Conservation (phyloP, 2,888 invertebrate species). For the Parnassius smintheus region DNA sequence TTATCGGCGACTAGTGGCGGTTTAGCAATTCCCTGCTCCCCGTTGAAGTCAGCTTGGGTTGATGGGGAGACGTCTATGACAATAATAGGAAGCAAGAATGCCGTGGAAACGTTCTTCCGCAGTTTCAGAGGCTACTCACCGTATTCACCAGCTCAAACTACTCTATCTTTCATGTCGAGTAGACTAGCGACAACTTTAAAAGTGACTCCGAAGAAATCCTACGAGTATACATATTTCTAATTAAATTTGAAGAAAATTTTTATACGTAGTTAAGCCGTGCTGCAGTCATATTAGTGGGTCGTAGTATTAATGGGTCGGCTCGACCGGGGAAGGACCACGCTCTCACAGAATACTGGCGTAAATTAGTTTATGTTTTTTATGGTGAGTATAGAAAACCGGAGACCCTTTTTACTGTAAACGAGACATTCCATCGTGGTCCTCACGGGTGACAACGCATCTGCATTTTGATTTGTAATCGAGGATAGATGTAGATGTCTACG, state of each 20-base stretch:
- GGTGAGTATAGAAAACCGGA: no score
- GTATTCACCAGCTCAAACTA: not conserved
- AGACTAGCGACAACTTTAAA: constrained; percentile 15
- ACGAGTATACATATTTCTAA: constrained; percentile 17
- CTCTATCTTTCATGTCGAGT: not conserved
- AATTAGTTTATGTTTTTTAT: no score
- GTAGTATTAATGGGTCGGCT: no score
- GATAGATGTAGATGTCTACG: no score
- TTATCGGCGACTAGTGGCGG: not conserved
- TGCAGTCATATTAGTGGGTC: no score
- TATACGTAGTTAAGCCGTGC: no score
- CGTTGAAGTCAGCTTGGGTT: not conserved
- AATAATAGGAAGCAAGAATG: constrained; percentile 4
- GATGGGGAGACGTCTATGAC: not conserved
- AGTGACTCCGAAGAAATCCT: constrained; percentile 18
- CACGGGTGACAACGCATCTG: no score
- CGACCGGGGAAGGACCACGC: no score
- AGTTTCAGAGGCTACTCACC: constrained; percentile 23
- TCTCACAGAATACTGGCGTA: no score
- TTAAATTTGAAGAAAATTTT: not conserved
- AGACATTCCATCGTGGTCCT: no score
- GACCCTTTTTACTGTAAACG: no score
- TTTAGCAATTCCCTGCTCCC: not conserved
- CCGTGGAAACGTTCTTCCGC: constrained; percentile 34
- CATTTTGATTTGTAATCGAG: no score